Conservation (phyloP, 2,113 vertebrate genomes). For the human (Homo sapiens) region GRCh38 chr9:21516001-21516500, state of each 20-base stretch:
- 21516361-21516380: not conserved
- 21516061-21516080: not conserved
- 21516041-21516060: not conserved
- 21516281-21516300: not conserved
- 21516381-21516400: not conserved
- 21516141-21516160: not conserved
- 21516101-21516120: not conserved
- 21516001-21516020: not conserved
- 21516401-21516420: not conserved
- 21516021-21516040: not conserved
- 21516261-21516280: conserved; percentile 30
- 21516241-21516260: not conserved
- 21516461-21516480: not conserved
- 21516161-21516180: not conserved
- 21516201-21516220: not conserved
- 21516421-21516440: conserved; percentile 33
- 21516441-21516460: conserved; percentile 7
- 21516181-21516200: not conserved
- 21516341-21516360: conserved; percentile 45
- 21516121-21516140: not conserved
- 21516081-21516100: not conserved
- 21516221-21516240: not conserved
- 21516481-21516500: not conserved
- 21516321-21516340: not conserved
- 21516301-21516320: not conserved